These are phyloP conservation scores for Spatulosminthurus flaviceps DNA, from an alignment of 2,888 invertebrate species.

Conservation along the genomic window DNA sequence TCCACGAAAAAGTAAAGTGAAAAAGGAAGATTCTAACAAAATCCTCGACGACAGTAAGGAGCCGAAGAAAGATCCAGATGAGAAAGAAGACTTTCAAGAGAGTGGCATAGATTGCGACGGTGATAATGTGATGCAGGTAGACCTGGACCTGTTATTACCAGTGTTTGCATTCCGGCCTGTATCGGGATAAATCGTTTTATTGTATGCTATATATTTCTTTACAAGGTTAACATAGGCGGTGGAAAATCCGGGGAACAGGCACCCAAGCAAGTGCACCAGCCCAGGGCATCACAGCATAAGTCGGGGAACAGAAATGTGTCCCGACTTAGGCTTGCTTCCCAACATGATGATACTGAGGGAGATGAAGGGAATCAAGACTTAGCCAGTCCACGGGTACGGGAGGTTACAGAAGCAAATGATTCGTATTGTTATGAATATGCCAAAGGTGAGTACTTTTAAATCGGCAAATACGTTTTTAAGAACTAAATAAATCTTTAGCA, in stretches of 20 bases:
- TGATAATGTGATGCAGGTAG: conserved; percentile 70
- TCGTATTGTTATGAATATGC: conserved; percentile 61
- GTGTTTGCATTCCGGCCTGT: no score
- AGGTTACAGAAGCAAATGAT: conserved; percentile 63
- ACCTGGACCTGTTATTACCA: no score
- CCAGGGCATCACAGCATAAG: conserved; percentile 51
- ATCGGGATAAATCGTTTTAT: no score
- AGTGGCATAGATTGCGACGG: conserved; percentile 73
- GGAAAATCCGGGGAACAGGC: conserved; percentile 52
- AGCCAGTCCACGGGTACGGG: conserved; percentile 65
- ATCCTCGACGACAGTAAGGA: conserved; percentile 47
- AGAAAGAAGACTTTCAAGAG: conserved; percentile 66
- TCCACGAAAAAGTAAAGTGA: conserved; percentile 46
- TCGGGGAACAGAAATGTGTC: conserved; percentile 51
- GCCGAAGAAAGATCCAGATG: conserved; percentile 53
- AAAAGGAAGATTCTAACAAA: conserved; percentile 45
- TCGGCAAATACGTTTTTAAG: no score
- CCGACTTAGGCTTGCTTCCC: conserved; percentile 59
- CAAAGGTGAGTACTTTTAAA: conserved; percentile 58
- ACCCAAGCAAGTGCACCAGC: conserved; percentile 48
- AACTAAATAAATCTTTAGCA: no score
- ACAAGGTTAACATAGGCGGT: conserved; percentile 62
- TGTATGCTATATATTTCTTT: no score
- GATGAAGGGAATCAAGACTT: conserved; percentile 65
- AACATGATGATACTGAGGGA: conserved; percentile 61